Evolutionary conservation across 2,113 vertebrate genomes (phyloP).

Genomic region (Phaetusa simplex): DNA sequence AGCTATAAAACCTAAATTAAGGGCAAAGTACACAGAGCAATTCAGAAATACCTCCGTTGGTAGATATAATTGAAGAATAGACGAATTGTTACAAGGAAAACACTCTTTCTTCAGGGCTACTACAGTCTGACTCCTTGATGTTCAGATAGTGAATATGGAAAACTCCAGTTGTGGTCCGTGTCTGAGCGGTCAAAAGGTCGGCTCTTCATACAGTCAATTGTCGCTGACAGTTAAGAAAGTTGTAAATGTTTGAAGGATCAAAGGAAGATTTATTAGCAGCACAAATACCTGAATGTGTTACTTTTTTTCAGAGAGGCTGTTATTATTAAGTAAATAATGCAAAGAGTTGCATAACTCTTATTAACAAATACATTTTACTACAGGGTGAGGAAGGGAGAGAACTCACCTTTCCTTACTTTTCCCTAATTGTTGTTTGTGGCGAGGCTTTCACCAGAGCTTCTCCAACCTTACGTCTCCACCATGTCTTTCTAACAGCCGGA

Average conservation of each 20-base stretch:
- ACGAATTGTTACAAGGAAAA: not conserved
- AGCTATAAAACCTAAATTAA: not conserved
- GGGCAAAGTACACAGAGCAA: not conserved
- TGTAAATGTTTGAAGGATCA: not conserved
- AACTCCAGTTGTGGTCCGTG: not conserved
- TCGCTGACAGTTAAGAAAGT: not conserved
- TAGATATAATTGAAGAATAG: not conserved
- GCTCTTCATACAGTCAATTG: not conserved
- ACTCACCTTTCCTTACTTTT: not conserved
- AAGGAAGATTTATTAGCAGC: not conserved
- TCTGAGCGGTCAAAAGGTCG: not conserved
- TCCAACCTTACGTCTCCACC: not conserved
- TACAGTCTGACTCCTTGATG: not conserved
- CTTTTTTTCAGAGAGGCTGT: not conserved
- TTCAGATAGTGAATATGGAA: not conserved
- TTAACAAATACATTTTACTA: not conserved
- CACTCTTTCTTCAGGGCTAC: not conserved
- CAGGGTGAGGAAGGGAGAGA: not conserved
- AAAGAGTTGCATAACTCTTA: not conserved
- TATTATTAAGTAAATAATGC: not conserved
- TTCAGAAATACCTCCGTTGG: not conserved
- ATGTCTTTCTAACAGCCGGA: not conserved
- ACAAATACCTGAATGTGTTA: not conserved
- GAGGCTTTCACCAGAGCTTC: not conserved
- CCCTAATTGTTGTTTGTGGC: not conserved